Percentiles rank a stretch among this genome's conserved stretches.
These are phyloP conservation scores for Smittia aterrima DNA, from an alignment of 2,888 invertebrate species.

Conservation along the genomic window DNA sequence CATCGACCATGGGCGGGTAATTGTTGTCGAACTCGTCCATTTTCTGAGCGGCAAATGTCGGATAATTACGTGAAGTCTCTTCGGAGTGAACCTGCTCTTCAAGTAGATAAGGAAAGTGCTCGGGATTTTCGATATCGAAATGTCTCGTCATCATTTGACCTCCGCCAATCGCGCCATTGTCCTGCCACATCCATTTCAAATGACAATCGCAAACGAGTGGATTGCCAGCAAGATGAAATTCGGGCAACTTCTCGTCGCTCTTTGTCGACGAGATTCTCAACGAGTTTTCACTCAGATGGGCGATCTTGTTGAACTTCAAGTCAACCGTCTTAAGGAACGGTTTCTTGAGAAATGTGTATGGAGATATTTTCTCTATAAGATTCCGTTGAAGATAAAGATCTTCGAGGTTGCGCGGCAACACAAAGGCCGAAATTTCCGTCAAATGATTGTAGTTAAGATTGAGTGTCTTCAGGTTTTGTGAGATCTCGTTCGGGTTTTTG, in stretches of 20 bases:
- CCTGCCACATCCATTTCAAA: constrained; percentile 41
- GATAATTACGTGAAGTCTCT: constrained; percentile 29
- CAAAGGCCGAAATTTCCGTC: constrained; percentile 39
- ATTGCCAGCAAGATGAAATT: constrained; percentile 38
- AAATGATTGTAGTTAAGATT: constrained; percentile 39
- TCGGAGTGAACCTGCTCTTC: constrained; percentile 23
- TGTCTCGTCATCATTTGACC: neutral
- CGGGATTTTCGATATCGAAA: constrained; percentile 38
- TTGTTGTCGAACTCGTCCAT: constrained; percentile 32
- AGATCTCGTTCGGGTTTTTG: constrained; percentile 41
- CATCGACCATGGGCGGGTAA: constrained; percentile 2
- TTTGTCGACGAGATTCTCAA: constrained; percentile 37
- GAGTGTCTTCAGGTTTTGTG: constrained; percentile 40
- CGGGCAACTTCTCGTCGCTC: constrained; percentile 39
- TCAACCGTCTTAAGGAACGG: constrained; percentile 38
- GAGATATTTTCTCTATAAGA: constrained; percentile 40
- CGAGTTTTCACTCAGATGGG: constrained; percentile 37
- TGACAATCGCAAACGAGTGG: constrained; percentile 41
- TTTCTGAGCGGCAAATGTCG: constrained; percentile 38
- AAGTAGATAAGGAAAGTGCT: constrained; percentile 37
- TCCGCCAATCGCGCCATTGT: neutral
- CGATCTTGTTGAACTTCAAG: constrained; percentile 28
- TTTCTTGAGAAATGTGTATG: constrained; percentile 36
- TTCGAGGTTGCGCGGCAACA: constrained; percentile 39
- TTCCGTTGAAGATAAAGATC: constrained; percentile 36